Evolutionary conservation across 2,113 vertebrate genomes (phyloP).

Genomic region (Oreotrochilus melanogaster): DNA sequence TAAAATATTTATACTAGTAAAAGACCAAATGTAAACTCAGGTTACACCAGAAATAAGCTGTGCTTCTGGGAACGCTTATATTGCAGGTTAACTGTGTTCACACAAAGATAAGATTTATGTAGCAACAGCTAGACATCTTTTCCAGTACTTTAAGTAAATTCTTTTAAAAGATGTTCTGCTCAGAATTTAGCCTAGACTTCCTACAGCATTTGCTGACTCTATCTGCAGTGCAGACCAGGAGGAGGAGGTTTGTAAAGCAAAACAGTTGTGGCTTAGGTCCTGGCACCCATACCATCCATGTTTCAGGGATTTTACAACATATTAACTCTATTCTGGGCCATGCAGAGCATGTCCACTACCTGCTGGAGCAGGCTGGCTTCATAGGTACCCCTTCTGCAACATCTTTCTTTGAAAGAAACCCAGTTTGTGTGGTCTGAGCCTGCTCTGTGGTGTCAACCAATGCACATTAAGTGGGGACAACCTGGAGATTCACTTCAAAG

Average conservation of each 20-base stretch:
- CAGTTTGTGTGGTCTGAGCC: not conserved
- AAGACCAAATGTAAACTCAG: constrained; percentile 46
- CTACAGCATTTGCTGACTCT: not conserved
- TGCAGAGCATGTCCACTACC: not conserved
- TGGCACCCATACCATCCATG: not conserved
- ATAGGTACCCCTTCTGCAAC: not conserved
- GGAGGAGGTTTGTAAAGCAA: not conserved
- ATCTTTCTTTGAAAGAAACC: not conserved
- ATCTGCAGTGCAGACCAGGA: not conserved
- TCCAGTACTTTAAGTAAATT: not conserved
- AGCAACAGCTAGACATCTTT: not conserved
- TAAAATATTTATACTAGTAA: constrained; percentile 55
- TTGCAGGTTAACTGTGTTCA: constrained; percentile 11
- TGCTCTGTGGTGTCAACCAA: not conserved
- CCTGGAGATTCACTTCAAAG: not conserved
- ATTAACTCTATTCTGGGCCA: not conserved
- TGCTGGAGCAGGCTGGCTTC: not conserved
- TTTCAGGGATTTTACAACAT: not conserved
- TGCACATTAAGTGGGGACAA: not conserved
- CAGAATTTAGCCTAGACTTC: not conserved
- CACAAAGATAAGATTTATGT: not conserved
- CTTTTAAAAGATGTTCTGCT: not conserved
- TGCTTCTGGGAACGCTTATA: not conserved
- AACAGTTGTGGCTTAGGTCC: not conserved
- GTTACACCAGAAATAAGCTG: constrained; percentile 35